phyloP scores from a whole-genome alignment of 1,140 invertebrate genomes.

The Trachelipus rathkii region DNA sequence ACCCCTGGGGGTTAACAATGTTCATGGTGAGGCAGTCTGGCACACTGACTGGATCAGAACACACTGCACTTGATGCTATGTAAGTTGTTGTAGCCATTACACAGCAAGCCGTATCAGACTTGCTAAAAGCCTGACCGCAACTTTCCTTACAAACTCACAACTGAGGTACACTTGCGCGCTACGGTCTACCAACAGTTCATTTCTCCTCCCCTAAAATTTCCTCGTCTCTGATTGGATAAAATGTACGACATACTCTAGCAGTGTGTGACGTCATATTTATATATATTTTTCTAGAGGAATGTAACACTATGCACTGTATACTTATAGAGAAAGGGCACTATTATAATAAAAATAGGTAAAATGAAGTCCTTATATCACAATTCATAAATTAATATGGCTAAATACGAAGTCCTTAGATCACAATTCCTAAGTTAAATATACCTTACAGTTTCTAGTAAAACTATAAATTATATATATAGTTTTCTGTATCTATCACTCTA shows the following conservation, averaged over 20 bases:
- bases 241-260: neutral
- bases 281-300: neutral
- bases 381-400: too few species aligned
- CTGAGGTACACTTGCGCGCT: constrained; percentile 27
- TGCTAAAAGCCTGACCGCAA: constrained; percentile 41
- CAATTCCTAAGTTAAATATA: too few species aligned
- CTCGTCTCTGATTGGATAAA: neutral
- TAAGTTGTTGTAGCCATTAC: constrained; percentile 46
- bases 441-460: too few species aligned
- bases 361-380: too few species aligned
- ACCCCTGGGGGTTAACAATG: constrained; percentile 46
- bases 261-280: neutral
- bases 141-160: constrained; percentile 45
- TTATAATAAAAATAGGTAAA: too few species aligned
- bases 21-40: constrained; percentile 46
- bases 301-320: neutral
- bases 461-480: neutral
- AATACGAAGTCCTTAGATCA: too few species aligned
- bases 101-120: constrained; percentile 42
- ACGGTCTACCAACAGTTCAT: constrained; percentile 1
- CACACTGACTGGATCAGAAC: constrained; percentile 46
- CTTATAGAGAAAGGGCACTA: too few species aligned
- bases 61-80: constrained; percentile 46
- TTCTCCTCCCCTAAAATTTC: neutral
- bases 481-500: neutral